These are phyloP conservation scores for Tenthredo notha DNA, from an alignment of 2,888 invertebrate species.

Conservation along the genomic window DNA sequence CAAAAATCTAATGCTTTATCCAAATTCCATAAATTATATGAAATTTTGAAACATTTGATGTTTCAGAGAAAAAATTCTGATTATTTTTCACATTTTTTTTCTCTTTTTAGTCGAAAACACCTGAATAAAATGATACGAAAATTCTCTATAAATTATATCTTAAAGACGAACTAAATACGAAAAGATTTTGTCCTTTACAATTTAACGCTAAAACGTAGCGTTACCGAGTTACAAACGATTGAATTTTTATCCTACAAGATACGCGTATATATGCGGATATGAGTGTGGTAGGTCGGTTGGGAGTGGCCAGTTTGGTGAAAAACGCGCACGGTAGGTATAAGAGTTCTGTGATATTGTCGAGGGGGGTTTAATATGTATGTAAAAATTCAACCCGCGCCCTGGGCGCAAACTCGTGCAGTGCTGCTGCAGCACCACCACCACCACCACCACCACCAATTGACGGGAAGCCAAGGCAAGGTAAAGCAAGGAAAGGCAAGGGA, in stretches of 20 bases:
- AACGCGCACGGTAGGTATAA: not conserved
- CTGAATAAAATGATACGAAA: not conserved
- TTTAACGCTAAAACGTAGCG: not conserved
- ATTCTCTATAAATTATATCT: not conserved
- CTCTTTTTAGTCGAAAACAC: not conserved
- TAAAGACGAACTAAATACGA: not conserved
- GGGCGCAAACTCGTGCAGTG: conserved; percentile 11
- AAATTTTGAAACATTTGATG: not conserved
- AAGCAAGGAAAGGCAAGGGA: not conserved
- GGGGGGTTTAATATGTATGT: conserved; percentile 33
- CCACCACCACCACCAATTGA: conserved; percentile 11
- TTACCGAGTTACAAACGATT: not conserved
- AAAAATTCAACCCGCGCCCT: conserved; percentile 36
- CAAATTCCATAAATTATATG: not conserved
- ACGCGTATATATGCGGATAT: not conserved
- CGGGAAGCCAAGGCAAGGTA: not conserved
- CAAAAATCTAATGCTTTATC: not conserved
- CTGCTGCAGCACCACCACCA: not conserved
- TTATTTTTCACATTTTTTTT: no score
- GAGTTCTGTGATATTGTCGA: conserved; percentile 3
- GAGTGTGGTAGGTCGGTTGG: not conserved
- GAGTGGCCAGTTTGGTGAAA: not conserved
- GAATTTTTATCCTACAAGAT: not conserved
- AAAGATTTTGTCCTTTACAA: not conserved
- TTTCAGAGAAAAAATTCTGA: not conserved